phyloP scores from a whole-genome alignment of 2,113 vertebrate species.

The Neodontobutis hainanensis region DNA sequence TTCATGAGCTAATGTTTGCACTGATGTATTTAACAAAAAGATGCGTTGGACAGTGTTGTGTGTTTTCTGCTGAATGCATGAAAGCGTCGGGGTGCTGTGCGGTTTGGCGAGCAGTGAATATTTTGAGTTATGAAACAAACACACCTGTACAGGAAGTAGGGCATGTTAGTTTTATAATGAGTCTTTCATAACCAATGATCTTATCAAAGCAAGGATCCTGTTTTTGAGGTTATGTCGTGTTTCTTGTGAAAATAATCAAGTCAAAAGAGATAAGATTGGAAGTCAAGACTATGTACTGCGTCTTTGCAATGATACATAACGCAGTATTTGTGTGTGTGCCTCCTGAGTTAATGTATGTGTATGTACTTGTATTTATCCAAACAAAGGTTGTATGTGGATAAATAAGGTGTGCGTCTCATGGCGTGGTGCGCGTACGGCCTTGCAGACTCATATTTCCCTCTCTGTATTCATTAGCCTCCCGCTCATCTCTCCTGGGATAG shows the following conservation, averaged over 20 bases:
- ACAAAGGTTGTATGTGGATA: conserved; percentile 11
- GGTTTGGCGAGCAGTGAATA: conserved; percentile 31
- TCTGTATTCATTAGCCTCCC: conserved; percentile 67
- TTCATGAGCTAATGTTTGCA: neutral
- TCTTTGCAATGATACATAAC: neutral
- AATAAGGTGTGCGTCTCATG: conserved; percentile 12
- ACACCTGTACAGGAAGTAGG: conserved; percentile 41
- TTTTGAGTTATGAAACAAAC: conserved; percentile 53
- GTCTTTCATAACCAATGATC: conserved; percentile 40
- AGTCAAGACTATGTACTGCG: neutral
- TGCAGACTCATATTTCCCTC: conserved; percentile 57
- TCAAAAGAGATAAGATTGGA: neutral
- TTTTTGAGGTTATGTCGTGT: neutral
- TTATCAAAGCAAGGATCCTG: conserved; percentile 8
- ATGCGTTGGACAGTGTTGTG: neutral
- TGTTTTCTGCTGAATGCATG: conserved; percentile 7
- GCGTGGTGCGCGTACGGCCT: conserved; percentile 13
- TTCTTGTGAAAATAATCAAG: neutral
- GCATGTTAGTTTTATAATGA: conserved; percentile 43
- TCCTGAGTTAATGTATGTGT: neutral
- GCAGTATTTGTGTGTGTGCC: neutral
- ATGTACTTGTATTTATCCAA: conserved; percentile 2
- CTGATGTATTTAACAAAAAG: no score
- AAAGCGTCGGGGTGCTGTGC: conserved; percentile 7
- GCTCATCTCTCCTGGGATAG: conserved; percentile 63